Conservation (phyloP, 2,113 vertebrate species). For the Micronycteris hirsuta region DNA sequence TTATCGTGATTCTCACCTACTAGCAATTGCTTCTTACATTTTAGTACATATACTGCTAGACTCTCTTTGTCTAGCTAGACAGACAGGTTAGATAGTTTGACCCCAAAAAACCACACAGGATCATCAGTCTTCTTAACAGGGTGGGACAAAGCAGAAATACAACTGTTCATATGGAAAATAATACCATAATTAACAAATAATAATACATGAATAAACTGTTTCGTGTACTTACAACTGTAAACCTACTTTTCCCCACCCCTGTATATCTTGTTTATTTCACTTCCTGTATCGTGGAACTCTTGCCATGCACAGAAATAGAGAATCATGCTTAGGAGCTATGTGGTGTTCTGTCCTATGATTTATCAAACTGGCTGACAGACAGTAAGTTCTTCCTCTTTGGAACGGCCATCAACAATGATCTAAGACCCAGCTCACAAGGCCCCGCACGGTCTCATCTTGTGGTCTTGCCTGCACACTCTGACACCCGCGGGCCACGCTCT, state of each 20-base stretch:
- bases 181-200: not conserved
- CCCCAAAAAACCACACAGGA: not conserved
- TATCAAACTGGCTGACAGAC: not conserved
- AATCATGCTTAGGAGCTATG: not conserved
- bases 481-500: accelerated
- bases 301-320: not conserved
- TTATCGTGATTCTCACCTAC: not conserved
- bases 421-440: not conserved
- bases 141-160: not conserved
- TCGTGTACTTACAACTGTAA: not conserved
- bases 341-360: not conserved
- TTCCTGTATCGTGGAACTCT: not conserved
- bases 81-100: not conserved
- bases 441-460: not conserved
- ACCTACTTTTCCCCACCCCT: not conserved
- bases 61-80: not conserved
- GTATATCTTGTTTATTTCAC: not conserved
- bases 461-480: not conserved
- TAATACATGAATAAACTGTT: not conserved
- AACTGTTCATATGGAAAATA: not conserved
- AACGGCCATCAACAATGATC: not conserved
- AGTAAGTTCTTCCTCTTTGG: not conserved
- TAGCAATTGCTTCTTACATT: not conserved
- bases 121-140: not conserved
- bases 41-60: not conserved